phyloP scores from a whole-genome alignment of 2,797 vertebrate genomes.

The Protonibea diacanthus region DNA sequence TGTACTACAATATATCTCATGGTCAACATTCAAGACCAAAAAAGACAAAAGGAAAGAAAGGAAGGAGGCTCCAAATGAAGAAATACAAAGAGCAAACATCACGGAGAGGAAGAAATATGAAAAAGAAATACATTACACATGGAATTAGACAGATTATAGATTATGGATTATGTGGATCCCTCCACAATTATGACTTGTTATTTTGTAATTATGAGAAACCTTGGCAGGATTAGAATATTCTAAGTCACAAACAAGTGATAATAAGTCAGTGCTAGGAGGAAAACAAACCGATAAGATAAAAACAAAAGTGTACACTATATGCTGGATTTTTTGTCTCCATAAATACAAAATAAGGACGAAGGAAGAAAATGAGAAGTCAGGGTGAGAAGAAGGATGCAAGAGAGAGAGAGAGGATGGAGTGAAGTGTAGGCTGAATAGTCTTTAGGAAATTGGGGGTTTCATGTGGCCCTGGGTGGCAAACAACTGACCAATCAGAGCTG shows the following conservation, averaged over 20 bases:
- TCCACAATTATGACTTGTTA: no score
- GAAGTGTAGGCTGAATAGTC: background rate
- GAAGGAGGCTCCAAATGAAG: background rate
- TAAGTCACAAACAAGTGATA: no score
- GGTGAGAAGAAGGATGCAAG: background rate
- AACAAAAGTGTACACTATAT: background rate
- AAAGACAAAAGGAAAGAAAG: background rate
- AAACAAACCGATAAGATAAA: background rate
- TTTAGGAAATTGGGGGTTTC: background rate
- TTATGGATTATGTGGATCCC: no score
- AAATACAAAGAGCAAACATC: no score
- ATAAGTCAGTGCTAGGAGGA: no score
- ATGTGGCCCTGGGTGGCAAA: background rate
- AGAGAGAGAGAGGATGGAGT: background rate
- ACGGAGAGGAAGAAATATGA: no score
- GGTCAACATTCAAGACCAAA: slow-evolving; percentile 11
- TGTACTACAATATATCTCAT: background rate
- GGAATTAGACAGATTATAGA: no score
- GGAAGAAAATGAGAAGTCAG: background rate
- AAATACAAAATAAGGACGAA: background rate
- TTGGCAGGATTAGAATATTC: no score
- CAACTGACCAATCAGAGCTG: background rate
- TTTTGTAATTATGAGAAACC: no score
- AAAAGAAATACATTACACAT: background rate
- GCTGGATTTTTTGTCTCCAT: no score